Percentiles rank a stretch among this genome's conserved stretches.
Evolutionary conservation across 92 coral and sea anemone species (phyloP).

Genomic region (Nematostella vectensis): DNA sequence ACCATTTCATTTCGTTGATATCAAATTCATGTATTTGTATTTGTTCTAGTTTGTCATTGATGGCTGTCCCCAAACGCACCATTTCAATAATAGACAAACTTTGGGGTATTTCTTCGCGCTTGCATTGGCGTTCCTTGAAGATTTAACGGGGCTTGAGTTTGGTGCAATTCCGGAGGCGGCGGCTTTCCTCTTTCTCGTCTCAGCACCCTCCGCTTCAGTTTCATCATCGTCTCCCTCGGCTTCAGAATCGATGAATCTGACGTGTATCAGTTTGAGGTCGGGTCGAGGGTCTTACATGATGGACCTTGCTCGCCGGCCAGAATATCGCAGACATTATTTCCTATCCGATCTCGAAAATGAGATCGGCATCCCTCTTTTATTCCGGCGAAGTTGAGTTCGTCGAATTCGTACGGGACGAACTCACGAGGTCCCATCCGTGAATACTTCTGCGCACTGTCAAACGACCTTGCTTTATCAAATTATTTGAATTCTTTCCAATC

Average conservation of each 20-base stretch:
- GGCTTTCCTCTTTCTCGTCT: neutral
- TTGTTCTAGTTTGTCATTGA: neutral
- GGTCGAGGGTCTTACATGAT: neutral
- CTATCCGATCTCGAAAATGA: neutral
- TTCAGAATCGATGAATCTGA: neutral
- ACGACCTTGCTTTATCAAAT: neutral
- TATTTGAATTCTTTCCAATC: neutral
- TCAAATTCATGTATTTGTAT: conserved; percentile 13
- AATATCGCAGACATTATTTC: neutral
- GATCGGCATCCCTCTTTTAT: neutral
- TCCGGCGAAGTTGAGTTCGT: neutral
- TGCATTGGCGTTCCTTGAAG: no score
- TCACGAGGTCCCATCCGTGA: neutral
- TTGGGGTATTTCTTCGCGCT: conserved; percentile 3
- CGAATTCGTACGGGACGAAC: neutral
- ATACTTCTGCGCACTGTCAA: neutral
- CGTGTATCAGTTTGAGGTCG: neutral
- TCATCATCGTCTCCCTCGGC: neutral
- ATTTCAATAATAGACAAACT: neutral
- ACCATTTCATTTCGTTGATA: conserved; percentile 20
- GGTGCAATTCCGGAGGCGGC: no score
- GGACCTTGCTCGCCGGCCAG: neutral
- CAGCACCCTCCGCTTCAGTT: neutral
- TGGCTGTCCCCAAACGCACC: neutral
- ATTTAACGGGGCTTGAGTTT: no score